phyloP scores from a whole-genome alignment of 2,113 vertebrate species.

The Microtus pennsylvanicus region DNA sequence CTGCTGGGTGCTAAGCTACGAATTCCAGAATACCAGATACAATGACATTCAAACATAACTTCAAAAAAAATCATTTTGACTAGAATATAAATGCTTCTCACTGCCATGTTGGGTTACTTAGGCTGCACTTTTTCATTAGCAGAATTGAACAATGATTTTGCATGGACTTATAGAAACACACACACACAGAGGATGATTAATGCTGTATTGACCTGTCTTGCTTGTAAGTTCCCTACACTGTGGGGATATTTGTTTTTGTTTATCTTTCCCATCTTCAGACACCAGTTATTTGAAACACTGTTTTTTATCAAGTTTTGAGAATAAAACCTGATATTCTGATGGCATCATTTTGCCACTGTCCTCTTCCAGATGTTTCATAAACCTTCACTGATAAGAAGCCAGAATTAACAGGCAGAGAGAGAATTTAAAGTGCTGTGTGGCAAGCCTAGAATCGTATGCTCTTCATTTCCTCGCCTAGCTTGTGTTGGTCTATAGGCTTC shows the following conservation, averaged over 20 bases:
- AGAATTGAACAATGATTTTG: slow-evolving; percentile 11
- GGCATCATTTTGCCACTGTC: neutral
- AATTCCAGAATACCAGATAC: slow-evolving; percentile 57
- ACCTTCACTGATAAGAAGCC: neutral
- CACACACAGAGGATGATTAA: neutral
- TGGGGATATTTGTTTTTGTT: neutral
- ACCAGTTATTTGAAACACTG: neutral
- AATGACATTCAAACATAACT: slow-evolving; percentile 66
- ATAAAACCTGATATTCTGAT: neutral
- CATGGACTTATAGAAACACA: neutral
- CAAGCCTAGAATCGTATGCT: neutral
- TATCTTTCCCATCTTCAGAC: slow-evolving; percentile 18
- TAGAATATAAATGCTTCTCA: slow-evolving; percentile 55
- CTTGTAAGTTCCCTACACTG: neutral
- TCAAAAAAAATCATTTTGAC: slow-evolving; percentile 68
- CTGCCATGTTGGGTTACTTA: slow-evolving; percentile 55
- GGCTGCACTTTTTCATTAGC: slow-evolving; percentile 54
- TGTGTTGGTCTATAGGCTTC: neutral
- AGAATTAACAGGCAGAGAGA: neutral
- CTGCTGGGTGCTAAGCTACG: slow-evolving; percentile 19
- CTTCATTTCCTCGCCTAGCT: neutral
- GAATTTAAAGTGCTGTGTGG: neutral
- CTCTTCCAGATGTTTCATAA: neutral
- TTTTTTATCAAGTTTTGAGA: neutral
- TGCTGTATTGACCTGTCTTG: slow-evolving; percentile 5